Evolutionary conservation across 1,140 invertebrate species (phyloP), one percentile per base, ranked within the genome.

Genomic region (Neodiprion fabricii): DNA sequence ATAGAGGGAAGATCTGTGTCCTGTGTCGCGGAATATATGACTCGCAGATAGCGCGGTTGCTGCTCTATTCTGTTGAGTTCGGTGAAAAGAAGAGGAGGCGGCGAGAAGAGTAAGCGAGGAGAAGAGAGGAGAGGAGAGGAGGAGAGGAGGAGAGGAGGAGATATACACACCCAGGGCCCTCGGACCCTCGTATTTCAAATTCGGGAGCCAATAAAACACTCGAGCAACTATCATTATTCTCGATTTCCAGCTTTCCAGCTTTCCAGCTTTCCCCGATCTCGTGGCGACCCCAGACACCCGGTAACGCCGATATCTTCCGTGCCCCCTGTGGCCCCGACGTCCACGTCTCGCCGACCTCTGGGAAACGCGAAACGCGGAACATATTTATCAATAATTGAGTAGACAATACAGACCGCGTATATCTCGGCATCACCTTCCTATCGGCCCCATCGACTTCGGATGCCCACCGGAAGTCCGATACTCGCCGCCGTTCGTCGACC

Each of bases 371-470:
- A 67, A 70, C 71, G 70, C 48, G 75, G 76, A 79, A 78, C 75
- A 77, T 81, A 77, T 81, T 82, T 80, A 82, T 81, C 80, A 79
- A 80, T 82, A 82, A 82, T 79, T 78, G 76, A 74, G 67, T 65
- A 74, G 78, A 80, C 79, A 81, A 78, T 77, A 75, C 73, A 67
- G 61, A 40, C 28, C 28, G 28, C 28, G 28, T 40, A 40, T 40
- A 40, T 40, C 28, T 40, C 28, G 28, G 28, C 28, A 40, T 40
- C 28, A 40, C 28, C 28, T 40, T 40, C 1, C 28, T 40, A 67
- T 72, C 49, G 1, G 21, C 9, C 65, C 67, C 61, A 65, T 50
- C 14, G n/a, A 50, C 48, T 74, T 61, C 70, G 50, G 14, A 17
- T 40, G 28, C 28, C 28, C 28, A 40, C 53, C 11, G 53, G 53